Evolutionary conservation across 1,140 invertebrate genomes (phyloP), one percentile per base, ranked within the genome.

Genomic region (Eurosta solidaginis): DNA sequence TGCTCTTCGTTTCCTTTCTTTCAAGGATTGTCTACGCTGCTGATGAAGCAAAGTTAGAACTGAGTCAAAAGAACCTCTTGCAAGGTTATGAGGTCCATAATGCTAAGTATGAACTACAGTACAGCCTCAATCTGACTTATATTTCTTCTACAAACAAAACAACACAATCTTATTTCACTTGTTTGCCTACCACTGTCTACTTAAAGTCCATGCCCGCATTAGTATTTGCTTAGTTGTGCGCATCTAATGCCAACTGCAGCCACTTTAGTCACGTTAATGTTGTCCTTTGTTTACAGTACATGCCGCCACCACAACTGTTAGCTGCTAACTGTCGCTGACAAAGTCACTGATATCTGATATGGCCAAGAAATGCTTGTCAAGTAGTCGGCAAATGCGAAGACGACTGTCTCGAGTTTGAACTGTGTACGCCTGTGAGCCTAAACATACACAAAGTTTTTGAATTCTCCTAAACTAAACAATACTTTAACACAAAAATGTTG

Each of bases 201-300:
- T 5, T 10, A 22, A 54, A 54, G 27, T 17, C 10, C 29, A 27
- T 33, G 22, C 59, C n/a, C n/a, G 17, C 33, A 42, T 20, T n/a
- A 10, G 12, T 12, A n/a, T 68, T 68, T 68, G 59, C 40, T 68
- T 68, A 68, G 59, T 68, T 68, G 59, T 20, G 59, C 59, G 59
- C 59, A 68, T 9, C 59, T 68, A 68, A 68, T 68, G 33, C 33
- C 33, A 68, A 68, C 59, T 68, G 33, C 59, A 68, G 59, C 59
- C 59, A 68, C 59, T 68, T 68, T 40, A 68, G 59, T 14, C 59
- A 68, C 59, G 33, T 29, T 20, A n/a, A 40, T 29, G 12, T 40
- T 42, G 14, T 63, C 29, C 59, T 68, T 68, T 68, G 59, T 68
- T 68, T 68, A 68, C 59, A n/a, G n/a, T 42, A 40, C 10, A 29